phyloP scores from a whole-genome alignment of 2,113 vertebrate species.

The Spilogale gracilis region DNA sequence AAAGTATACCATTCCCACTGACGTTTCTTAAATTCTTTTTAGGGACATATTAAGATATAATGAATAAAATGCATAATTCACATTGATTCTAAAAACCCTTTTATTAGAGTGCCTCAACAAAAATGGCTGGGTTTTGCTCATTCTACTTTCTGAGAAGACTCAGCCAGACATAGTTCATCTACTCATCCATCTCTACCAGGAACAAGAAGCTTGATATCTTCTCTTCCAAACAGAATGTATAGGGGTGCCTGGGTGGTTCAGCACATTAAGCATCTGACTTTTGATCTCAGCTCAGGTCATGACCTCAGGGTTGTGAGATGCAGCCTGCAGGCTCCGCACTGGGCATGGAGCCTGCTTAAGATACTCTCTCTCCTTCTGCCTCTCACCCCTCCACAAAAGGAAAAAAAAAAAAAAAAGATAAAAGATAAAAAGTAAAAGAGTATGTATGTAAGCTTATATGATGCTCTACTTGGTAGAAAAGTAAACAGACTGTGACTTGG shows the following conservation, averaged over 20 bases:
- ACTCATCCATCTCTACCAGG: neutral
- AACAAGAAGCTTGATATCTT: neutral
- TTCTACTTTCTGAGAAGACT: neutral
- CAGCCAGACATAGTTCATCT: neutral
- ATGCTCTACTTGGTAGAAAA: neutral
- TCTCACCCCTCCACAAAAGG: neutral
- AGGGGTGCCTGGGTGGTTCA: neutral
- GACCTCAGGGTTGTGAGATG: neutral
- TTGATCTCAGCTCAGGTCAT: neutral
- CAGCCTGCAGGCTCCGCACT: neutral
- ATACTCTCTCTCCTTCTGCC: no score
- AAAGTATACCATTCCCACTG: neutral
- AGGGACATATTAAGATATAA: neutral
- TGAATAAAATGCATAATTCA: neutral
- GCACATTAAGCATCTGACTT: neutral
- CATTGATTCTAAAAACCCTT: neutral
- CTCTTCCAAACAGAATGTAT: neutral
- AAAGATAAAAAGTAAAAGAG: neutral
- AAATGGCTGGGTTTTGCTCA: neutral
- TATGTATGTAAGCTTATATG: neutral
- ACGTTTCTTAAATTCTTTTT: neutral
- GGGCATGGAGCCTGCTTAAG: neutral
- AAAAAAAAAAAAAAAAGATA: no score
- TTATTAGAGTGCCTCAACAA: neutral
- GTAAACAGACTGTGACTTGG: neutral